These are phyloP conservation scores for Dasysyrphus tricinctus DNA, from an alignment of 2,888 invertebrate genomes.

Conservation along the genomic window DNA sequence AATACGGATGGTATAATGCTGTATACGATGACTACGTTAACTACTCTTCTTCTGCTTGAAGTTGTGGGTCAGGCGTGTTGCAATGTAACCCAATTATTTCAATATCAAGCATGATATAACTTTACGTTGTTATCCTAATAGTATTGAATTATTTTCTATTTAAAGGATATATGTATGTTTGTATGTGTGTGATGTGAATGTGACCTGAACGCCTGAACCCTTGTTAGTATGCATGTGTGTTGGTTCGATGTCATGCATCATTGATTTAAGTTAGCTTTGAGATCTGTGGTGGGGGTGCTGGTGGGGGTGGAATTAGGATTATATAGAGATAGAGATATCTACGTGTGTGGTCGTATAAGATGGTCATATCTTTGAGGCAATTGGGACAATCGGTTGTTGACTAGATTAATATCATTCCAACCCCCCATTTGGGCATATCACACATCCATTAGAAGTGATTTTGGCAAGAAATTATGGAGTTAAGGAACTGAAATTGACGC, in stretches of 20 bases:
- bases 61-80: slow-evolving; percentile 55
- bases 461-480: slow-evolving; percentile 19
- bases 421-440: slow-evolving; percentile 42
- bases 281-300: neutral
- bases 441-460: slow-evolving; percentile 39
- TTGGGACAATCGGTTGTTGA: slow-evolving; percentile 43
- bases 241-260: slow-evolving; percentile 52
- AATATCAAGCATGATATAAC: slow-evolving; percentile 64
- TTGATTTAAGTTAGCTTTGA: slow-evolving; percentile 38
- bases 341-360: slow-evolving; percentile 12
- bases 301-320: neutral
- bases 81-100: slow-evolving; percentile 70
- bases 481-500: slow-evolving; percentile 20
- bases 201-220: neutral
- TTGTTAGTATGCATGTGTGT: slow-evolving; percentile 4
- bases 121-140: slow-evolving; percentile 60
- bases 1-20: neutral
- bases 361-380: slow-evolving; percentile 11
- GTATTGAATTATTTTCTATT: slow-evolving; percentile 66
- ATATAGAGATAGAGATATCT: neutral
- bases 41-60: neutral
- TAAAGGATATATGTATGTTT: slow-evolving; percentile 50
- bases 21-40: slow-evolving; percentile 8
- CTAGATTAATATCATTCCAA: slow-evolving; percentile 45
- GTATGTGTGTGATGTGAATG: slow-evolving; percentile 16